A percentile compares a stretch with the other conserved stretches of the same genome.
Conservation (phyloP, 2,113 vertebrate genomes). For the Limnothrissa miodon region DNA sequence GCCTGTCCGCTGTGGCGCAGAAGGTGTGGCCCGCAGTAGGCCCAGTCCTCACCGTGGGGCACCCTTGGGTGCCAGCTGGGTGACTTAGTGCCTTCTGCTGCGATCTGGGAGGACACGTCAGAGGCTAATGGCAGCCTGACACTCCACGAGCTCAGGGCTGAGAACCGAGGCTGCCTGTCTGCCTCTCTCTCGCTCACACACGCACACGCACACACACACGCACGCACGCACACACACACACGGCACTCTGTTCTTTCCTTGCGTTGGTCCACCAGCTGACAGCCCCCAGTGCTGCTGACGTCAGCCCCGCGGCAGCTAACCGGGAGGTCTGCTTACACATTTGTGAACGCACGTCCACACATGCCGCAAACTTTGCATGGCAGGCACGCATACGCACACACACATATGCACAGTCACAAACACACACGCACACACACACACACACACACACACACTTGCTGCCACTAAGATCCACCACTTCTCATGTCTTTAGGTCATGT, state of each 20-base stretch:
- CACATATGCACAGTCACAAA: neutral
- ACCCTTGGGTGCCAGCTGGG: neutral
- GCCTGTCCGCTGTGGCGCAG: neutral
- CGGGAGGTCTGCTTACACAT: conserved; percentile 3
- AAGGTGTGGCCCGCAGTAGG: neutral
- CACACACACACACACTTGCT: neutral
- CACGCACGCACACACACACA: neutral
- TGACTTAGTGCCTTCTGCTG: neutral
- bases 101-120: conserved; percentile 3
- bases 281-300: neutral
- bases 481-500: neutral
- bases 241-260: neutral
- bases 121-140: neutral
- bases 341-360: neutral
- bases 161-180: neutral
- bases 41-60: neutral
- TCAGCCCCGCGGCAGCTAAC: neutral
- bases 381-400: neutral
- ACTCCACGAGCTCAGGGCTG: neutral
- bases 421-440: neutral
- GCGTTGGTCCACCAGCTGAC: neutral
- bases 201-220: neutral
- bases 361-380: neutral
- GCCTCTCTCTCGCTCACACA: neutral
- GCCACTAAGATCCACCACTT: neutral